Percentiles rank a stretch among this genome's conserved stretches.
These are phyloP conservation scores for Troides helena DNA, from an alignment of 2,888 invertebrate species.

Conservation along the genomic window DNA sequence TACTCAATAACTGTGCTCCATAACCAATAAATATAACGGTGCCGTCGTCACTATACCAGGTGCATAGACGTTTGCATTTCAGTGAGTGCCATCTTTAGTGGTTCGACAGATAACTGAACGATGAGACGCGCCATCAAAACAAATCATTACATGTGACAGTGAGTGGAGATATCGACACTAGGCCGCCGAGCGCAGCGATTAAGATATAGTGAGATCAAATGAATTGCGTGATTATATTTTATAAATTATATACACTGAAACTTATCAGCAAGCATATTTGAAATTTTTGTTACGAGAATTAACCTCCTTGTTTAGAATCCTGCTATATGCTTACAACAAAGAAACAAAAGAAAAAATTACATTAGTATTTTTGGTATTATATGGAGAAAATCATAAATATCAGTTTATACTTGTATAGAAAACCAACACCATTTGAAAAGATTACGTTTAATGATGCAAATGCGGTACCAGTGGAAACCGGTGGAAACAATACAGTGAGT, in stretches of 20 bases:
- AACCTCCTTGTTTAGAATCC: constrained; percentile 78
- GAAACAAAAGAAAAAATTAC: constrained; percentile 72
- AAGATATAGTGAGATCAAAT: constrained; percentile 57
- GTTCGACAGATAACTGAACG: constrained; percentile 50
- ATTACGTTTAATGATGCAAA: constrained; percentile 16
- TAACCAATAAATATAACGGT: constrained; percentile 76
- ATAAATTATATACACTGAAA: constrained; percentile 52
- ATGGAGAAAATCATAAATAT: constrained; percentile 35
- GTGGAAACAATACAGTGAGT: constrained; percentile 21
- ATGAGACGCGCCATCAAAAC: constrained; percentile 55
- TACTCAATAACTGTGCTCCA: constrained; percentile 81
- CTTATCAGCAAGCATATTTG: constrained; percentile 74
- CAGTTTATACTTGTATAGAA: constrained; percentile 4
- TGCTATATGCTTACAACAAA: constrained; percentile 78
- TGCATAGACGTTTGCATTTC: constrained; percentile 77
- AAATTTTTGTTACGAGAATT: constrained; percentile 72
- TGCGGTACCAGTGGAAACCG: constrained; percentile 23
- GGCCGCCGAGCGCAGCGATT: constrained; percentile 53
- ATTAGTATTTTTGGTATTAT: constrained; percentile 70
- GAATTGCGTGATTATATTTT: constrained; percentile 53
- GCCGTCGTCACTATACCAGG: constrained; percentile 79
- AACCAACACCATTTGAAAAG: constrained; percentile 27
- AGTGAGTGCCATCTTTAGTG: constrained; percentile 79
- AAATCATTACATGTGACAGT: constrained; percentile 87
- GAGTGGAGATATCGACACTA: constrained; percentile 77